Evolutionary conservation across 1,140 invertebrate species (phyloP), one percentile per base, ranked within the genome.

Genomic region (Lasioglossum albipes): DNA sequence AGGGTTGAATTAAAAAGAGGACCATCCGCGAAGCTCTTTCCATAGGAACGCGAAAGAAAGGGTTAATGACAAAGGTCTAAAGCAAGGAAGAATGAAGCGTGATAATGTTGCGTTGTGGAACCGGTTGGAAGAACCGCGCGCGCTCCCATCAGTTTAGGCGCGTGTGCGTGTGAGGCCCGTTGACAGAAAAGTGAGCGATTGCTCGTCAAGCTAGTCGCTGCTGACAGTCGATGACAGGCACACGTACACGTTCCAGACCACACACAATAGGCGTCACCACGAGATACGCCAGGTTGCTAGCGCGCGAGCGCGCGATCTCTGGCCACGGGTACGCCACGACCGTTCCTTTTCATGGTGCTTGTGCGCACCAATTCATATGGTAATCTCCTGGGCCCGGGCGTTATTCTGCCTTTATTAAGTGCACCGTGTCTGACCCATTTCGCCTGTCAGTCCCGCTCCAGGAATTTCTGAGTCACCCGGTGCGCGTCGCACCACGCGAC

Each of bases 371-470:
- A 90, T 90, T 90, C 88, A 89, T 90, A 90, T 90, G 89, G 83
- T 90, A 90, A 90, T 90, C 79, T n/a, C 5, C 65, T 52, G 61
- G 36, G 72, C 64, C 70, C 77, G 71, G 76, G 77, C 82, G 82
- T 82, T 84, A 82, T 86, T 82, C 84, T 41, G 52, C 62, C 84
- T 88, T 88, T 89, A 89, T 90, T 85, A 89, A 90, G 83, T 82
- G 82, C 82, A 87, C 70, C 79, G 31, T 69, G 79, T 67, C 83
- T 87, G 85, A 89, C 86, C 88, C 84, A 89, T 89, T 90, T 89
- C 75, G 87, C 77, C 82, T 85, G 87, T 89, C 89, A 90, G 88
- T 67, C 64, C 75, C 54, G 67, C 80, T 80, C 79, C 76, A 75
- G 71, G 72, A 84, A 83, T 89, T 75, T 88, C 85, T 83, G 79